Conservation (phyloP, 2,797 vertebrate species). For the Falco columbarius region DNA sequence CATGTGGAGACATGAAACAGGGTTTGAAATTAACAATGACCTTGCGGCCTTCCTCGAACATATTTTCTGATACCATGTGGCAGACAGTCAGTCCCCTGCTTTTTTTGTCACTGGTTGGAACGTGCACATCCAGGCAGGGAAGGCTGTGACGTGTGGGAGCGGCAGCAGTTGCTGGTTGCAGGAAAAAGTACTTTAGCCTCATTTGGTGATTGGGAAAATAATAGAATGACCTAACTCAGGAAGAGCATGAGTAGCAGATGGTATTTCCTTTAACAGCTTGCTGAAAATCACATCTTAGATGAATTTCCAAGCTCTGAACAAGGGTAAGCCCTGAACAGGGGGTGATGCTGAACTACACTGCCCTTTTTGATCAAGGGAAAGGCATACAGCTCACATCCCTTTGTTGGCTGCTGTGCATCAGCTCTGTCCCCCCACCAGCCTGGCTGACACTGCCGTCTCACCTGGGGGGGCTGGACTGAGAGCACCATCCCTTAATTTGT, state of each 20-base stretch:
- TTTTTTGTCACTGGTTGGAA: neutral
- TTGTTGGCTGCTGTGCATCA: neutral
- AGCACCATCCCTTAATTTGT: neutral
- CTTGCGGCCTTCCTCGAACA: neutral
- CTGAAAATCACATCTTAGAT: neutral
- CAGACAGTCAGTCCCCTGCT: neutral
- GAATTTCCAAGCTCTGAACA: constrained; percentile 10
- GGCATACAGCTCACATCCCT: neutral
- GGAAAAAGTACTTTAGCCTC: constrained; percentile 16
- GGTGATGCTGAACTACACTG: neutral
- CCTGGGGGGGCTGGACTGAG: neutral
- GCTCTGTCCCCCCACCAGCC: neutral
- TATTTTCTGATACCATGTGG: neutral
- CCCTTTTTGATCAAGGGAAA: neutral
- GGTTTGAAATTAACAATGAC: constrained; percentile 42
- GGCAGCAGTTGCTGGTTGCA: neutral
- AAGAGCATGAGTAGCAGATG: constrained; percentile 24
- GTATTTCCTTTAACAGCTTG: constrained; percentile 28
- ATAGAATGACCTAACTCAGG: constrained; percentile 51
- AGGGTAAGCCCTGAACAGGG: neutral
- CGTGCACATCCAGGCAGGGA: rapidly evolving
- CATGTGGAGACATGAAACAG: constrained; percentile 54
- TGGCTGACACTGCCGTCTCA: neutral
- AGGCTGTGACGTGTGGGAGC: neutral
- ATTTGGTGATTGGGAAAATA: constrained; percentile 33